Evolutionary conservation across 2,797 vertebrate genomes (phyloP).

Genomic region (Urocyon cinereoargenteus): DNA sequence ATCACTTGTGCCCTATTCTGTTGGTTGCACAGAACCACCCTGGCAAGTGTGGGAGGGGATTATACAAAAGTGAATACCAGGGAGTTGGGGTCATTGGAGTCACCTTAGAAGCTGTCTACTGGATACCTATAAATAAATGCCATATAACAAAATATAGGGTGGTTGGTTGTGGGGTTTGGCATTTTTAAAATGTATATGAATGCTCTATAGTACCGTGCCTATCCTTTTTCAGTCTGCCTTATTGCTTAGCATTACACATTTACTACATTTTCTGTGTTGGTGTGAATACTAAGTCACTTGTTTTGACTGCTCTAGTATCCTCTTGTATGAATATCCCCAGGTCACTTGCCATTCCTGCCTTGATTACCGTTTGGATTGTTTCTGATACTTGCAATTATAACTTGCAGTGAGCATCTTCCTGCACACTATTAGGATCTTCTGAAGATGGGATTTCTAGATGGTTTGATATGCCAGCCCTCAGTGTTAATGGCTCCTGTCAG

Average conservation of each 20-base stretch:
- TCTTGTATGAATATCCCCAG: background rate
- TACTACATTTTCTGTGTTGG: background rate
- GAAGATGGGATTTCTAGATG: background rate
- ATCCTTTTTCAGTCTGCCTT: background rate
- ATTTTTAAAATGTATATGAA: background rate
- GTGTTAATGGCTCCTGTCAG: background rate
- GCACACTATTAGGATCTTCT: background rate
- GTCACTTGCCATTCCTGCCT: background rate
- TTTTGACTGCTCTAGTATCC: background rate
- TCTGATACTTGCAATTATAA: background rate
- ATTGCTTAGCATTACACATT: rapidly evolving
- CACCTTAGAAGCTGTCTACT: background rate
- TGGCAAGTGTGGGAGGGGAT: background rate
- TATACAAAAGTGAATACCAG: background rate
- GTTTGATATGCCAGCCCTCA: background rate
- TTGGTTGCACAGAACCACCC: background rate
- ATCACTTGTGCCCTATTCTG: too few relatives aligned
- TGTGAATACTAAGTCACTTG: background rate
- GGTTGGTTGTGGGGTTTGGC: background rate
- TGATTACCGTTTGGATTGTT: rapidly evolving
- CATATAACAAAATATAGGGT: rapidly evolving
- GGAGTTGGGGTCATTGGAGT: rapidly evolving
- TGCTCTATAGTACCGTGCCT: rapidly evolving
- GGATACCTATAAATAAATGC: rapidly evolving
- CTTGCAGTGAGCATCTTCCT: background rate